Conservation (phyloP, 2,797 vertebrate genomes). For the Glyptemys insculpta region DNA sequence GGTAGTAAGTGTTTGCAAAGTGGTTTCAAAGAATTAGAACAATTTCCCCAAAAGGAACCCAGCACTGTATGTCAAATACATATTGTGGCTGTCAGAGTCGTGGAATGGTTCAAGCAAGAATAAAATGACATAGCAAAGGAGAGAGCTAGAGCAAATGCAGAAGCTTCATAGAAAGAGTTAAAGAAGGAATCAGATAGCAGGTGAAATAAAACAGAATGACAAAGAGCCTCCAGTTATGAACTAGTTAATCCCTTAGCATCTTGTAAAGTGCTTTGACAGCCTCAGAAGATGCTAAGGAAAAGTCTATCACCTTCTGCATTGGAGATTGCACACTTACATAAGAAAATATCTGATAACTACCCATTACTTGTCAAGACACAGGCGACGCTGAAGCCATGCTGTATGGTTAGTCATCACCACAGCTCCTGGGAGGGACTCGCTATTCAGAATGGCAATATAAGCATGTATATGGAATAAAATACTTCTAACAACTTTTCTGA, state of each 20-base stretch:
- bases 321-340: background rate
- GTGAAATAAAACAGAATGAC: background rate
- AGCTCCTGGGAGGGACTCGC: rapidly evolving
- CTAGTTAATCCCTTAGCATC: background rate
- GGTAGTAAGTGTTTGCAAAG: background rate
- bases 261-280: background rate
- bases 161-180: background rate
- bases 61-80: background rate
- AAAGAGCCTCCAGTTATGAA: background rate
- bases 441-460: rapidly evolving
- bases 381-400: background rate
- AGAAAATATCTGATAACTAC: background rate
- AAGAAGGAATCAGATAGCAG: background rate
- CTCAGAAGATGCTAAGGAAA: background rate
- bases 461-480: rapidly evolving
- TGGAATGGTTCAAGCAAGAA: background rate
- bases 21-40: background rate
- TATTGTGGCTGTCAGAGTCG: background rate
- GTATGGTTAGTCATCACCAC: rapidly evolving
- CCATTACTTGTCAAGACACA: background rate
- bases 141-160: background rate
- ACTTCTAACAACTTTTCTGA: rapidly evolving
- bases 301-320: rapidly evolving
- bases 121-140: background rate
- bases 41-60: background rate